Evolutionary conservation across 2,113 vertebrate species (phyloP), one percentile per base, ranked within the genome.

Genomic region (Uria lomvia): DNA sequence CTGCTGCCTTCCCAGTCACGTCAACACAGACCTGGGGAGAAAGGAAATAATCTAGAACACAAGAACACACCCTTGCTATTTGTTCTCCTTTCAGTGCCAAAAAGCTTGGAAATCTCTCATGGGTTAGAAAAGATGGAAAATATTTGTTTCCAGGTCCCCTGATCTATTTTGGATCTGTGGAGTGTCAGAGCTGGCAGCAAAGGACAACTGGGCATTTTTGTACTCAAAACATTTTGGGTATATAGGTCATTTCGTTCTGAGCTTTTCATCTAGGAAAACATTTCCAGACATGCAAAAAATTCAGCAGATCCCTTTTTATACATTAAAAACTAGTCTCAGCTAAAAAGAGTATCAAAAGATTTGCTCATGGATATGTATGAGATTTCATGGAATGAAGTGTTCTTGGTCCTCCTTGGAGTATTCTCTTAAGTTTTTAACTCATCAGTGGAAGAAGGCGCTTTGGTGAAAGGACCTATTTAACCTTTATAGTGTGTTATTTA

Each of bases 401-500:
- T 90, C 36, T 89, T 45, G 42, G 58, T 49, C 34, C 30, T 90
- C 8, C 60, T 65, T 75, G 40, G 40, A 85, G 24, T 36, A 71
- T 43, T 68, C 20, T 83, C 27, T 45, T 40, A 56, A 56, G 38
- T 34, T 92, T 74, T 91, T 78, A 88, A 91, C 49, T 70, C 59
- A 40, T 13, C 2, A 8, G 47, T 43, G 22, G 40, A 86, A 88
- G 36, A 83, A 94, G 40, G 16, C 62, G 23, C 43, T 84, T 53
- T 77, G 30, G 22, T 38, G 45, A 67, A 89, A 93, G 40, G 67
- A 79, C 27, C 27, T 84, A 38, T 78, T 91, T 85, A 92, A 74
- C 62, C 76, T 95, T 73, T 73, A 18, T 8, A 40, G 18, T 55
- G 40, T n/a, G 52, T 82, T 97, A 82, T 94, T 95, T 94, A 92